Evolutionary conservation across 2,113 vertebrate species (phyloP), one percentile per base, ranked within the genome.

Genomic region (Sebastes schlegelii): DNA sequence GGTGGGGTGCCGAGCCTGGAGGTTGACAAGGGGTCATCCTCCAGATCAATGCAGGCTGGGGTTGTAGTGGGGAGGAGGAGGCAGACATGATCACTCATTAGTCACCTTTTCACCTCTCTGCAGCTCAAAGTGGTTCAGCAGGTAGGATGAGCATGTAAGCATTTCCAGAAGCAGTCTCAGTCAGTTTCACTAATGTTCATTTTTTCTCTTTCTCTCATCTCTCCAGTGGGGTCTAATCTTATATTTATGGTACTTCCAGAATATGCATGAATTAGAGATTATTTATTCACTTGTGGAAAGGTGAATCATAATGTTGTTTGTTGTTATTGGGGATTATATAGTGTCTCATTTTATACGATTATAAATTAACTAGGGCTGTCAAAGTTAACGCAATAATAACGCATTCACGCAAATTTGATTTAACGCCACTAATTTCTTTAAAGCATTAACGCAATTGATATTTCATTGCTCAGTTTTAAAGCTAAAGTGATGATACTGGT

Each of bases 31-130:
- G 75, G 90, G 87, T 92, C 92, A 88, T 78, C 84, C 83, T 77
- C 46, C 80, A 82, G 87, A 87, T 90, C 64, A 86, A 42, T 62
- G 63, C 79, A 58, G 82, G 72, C 43, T 46, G 48, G 19, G 46
- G 83, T 21, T 77, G 80, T 42, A 75, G 75, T 72, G 42, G 65
- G 80, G 71, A 87, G 73, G 80, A 74, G 84, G 85, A 73, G 82
- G 85, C 82, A 63, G 83, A 85, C 90, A 82, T 79, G 51, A 89
- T 91, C 76, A 71, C 83, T 91, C 88, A 91, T 91, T 89, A 86
- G 90, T 91, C 88, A 89, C 88, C 90, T 91, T 92, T 91, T 94
- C 86, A 92, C 89, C 89, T 90, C 52, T 69, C 48, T 55, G 60
- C 9, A 80, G 85, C 88, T 84, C 65, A 68, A 66, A 91, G 85